Conservation (phyloP, 2,888 invertebrate genomes). For the Orchestes rusci region DNA sequence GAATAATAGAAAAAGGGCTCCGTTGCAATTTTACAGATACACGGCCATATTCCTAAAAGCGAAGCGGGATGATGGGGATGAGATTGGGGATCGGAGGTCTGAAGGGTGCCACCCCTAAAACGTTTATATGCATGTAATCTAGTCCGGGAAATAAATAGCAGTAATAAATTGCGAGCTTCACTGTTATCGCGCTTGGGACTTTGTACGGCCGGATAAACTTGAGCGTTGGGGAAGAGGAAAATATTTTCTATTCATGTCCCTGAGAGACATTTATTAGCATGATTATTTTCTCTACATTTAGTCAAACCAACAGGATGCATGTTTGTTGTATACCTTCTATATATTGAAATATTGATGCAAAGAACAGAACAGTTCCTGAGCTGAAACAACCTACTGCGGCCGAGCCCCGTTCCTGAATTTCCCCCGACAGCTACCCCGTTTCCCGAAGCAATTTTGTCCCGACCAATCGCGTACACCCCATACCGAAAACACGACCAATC, state of each 20-base stretch:
- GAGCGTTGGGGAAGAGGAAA: background rate
- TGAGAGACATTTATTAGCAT: background rate
- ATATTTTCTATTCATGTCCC: too few relatives aligned
- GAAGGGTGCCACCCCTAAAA: too few relatives aligned
- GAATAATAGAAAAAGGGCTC: too few relatives aligned
- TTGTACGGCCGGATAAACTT: slow-evolving; percentile 18
- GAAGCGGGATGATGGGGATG: too few relatives aligned
- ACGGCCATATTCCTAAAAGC: too few relatives aligned
- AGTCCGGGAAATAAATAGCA: slow-evolving; percentile 56
- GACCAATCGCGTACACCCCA: slow-evolving; percentile 43
- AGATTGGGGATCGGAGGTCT: too few relatives aligned
- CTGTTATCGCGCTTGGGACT: slow-evolving; percentile 30
- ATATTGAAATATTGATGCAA: too few relatives aligned
- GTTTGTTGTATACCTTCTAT: too few relatives aligned
- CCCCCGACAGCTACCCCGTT: slow-evolving; percentile 19
- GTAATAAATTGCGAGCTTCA: slow-evolving; percentile 61
- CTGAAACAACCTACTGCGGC: slow-evolving; percentile 14
- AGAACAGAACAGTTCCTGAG: too few relatives aligned
- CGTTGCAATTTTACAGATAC: too few relatives aligned
- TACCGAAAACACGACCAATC: slow-evolving; percentile 44
- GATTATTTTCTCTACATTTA: background rate
- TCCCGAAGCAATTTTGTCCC: slow-evolving; percentile 50
- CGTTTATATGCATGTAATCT: slow-evolving; percentile 48
- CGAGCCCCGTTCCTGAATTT: slow-evolving; percentile 9
- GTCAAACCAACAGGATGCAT: too few relatives aligned